Evolutionary conservation across 2,797 vertebrate genomes (phyloP), one percentile per base, ranked within the genome.

Genomic region (Ceryle rudis): DNA sequence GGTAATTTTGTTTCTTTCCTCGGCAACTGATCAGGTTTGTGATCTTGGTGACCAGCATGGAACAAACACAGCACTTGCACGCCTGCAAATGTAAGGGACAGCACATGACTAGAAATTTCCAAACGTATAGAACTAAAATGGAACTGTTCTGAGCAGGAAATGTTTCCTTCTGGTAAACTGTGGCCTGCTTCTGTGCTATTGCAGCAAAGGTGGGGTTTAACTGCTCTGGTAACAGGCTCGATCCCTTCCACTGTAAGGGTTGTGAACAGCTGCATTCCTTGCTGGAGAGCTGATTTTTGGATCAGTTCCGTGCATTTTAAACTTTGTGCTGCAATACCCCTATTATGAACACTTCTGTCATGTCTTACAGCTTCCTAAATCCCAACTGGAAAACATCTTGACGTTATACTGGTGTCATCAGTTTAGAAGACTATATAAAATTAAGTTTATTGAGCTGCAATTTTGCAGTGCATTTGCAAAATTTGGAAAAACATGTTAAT

Each of bases 311-410:
- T 7, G 35, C 2, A 5, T 82, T 71, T 46, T 49, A 46, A 80
- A 79, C 41, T 77, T 57, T 65, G 62, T 78, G 87, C 66, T 91
- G 94, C 91, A 92, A 94, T 26, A 15, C 66, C 86, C 86, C 79
- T 47, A n/a, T 93, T 89, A 79, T 3, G 31, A 88, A n/a, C 49
- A 9, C 47, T 91, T 78, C 73, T 60, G 73, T 77, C 86, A 4
- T 37, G 58, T 26, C 94, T 82, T 31, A 61, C 61, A 69, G 79
- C 78, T 93, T 89, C 85, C 65, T 37, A 81, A 91, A 74, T n/a
- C 74, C 84, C 92, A 73, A 80, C 74, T 93, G 93, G 86, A 93
- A 93, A 92, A 25, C 81, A 61, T 85, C 65, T 82, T 20, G 41
- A 14, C 57, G 44, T 80, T 82, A 16, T 18, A 69, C 33, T n/a